Base-by-base conservation (phyloP, 64 coral and sea anemone genomes). In the Stichodactyla mertensii region DNA sequence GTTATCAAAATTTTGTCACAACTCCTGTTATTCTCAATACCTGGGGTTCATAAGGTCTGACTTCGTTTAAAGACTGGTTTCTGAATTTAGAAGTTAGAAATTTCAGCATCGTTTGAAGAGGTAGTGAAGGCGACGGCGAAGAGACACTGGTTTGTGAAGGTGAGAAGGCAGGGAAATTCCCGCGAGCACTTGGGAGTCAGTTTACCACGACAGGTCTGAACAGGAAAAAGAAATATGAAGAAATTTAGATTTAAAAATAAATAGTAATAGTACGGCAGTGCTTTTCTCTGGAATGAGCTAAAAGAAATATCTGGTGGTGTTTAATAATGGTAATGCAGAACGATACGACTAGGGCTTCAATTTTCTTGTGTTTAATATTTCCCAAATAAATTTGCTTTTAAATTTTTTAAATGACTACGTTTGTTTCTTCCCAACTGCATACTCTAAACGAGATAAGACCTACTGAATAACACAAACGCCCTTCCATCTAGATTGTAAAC, bases 51-150 rank as follows among this genome's bases (percentile, higher is more conserved):
- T 91, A 99, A 24, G 97, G 97, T 61, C 69, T 95, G 59, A 99
- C 97, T 99, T 99, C 97, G 84, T 99, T 99, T 83, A 99, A 88
- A 62, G 97, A 99, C 71, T 99, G 97, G 62, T 94, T 99, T 85
- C 89, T 99, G 64, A 99, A 92, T 61, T 99, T 99, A 15, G 89
- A 89, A 45, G 97, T 94, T 22, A 99, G 83, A 64, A 99, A 94
- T 90, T 92, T 99, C 87, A 99, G 88, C 97, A 99, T 99, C 77
- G 67, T 87, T 94, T 92, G 64, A 54, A 55, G 70, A 7, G 23
- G 64, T 19, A 59, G 84, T 88, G 89, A 77, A 78, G 27, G 70
- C 84, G 26, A 77, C 27, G 20, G 24, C 69, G 8, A 58, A 74
- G 8, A 27, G 64, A 53, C 61, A 84, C 82, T 85, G n/a, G 14